Base-by-base conservation (phyloP, 2,113 vertebrate species). In the Tauraco erythrolophus region DNA sequence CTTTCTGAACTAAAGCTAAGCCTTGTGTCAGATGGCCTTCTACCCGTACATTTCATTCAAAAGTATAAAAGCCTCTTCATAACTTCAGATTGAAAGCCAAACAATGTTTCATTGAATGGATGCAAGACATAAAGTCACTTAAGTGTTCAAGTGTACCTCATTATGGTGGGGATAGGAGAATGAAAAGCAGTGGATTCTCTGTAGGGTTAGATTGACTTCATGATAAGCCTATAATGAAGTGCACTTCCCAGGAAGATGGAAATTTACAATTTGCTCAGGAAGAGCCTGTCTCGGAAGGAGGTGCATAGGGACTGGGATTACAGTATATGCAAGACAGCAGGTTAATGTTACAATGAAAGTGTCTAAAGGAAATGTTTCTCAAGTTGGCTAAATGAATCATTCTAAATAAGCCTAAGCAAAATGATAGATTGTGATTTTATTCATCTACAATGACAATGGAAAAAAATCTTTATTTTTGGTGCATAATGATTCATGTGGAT, bases 81-180 rank as follows among this genome's bases (percentile, higher is more conserved):
- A 35, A 54, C 15, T 87, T 54, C 24, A 13, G 15, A 15, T 48
- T 18, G 58, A 71, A 70, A 77, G 23, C 37, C 31, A 37, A 72
- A 11, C 2, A 18, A 2, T 23, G 9, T 68, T 50, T 45, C 15
- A 24, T 22, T 25, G 39, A 58, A 13, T 7, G 10, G n/a, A 13
- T 13, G 15, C 5, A 35, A 53, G 39, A 30, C 35, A 8, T 10
- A 4, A 21, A 22, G 64, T 39, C 46, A n/a, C 16, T 48, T 15
- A 6, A 41, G 13, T 28, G 31, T 66, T 76, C 10, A 21, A 43
- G 10, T 22, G 70, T 12, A 6, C 8, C 0, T 66, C 0, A 0
- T 41, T 58, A 33, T 6, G 56, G 6, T 39, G 54, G 43, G 62
- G 22, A 11, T 17, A 43, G 41, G 41, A 41, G 41, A 43, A 43